Base-by-base conservation (phyloP, 2,888 invertebrate genomes). In the Euproctis similis region DNA sequence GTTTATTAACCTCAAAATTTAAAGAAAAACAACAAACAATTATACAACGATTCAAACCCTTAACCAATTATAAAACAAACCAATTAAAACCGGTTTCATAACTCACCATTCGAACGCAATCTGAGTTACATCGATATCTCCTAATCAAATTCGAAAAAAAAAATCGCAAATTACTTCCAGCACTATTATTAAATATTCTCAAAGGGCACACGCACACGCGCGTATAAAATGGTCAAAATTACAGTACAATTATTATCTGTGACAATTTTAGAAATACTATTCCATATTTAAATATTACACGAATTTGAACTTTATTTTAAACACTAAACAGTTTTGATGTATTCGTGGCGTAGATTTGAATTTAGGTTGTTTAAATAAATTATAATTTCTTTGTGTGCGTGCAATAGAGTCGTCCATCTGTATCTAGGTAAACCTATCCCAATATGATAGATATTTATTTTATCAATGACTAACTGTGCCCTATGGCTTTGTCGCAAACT, bases 361-460 rank as follows among this genome's bases (percentile, higher is more conserved):
- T 3, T 35, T 52, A 30, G 50, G 33, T 9, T 37, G 41, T 53
- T 51, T 57, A 52, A 54, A n/a, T n/a, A 47, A 54, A 51, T 48
- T 43, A 46, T 48, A 45, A 46, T 36, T 34, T 34, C 38, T 42
- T 41, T 22, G 40, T 55, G 52, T 56, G 53, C 44, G 60, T 48
- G 56, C 22, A 32, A 32, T 55, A 57, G 42, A 73, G 81, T 77
- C 80, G 67, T 64, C 68, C 80, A 80, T 76, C 78, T 65, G 68
- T 65, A 64, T 67, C 70, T 60, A 40, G 43, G 41, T 48, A 60
- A 74, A 74, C 81, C 81, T 81, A 80, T 73, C 80, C 74, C 80
- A 80, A 80, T 61, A 53, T 59, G 68, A 74, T 76, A 75, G 75
- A 69, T 74, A 44, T 49, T n/a, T n/a, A n/a, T n/a, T n/a, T n/a